Evolutionary conservation across 2,888 invertebrate species (phyloP).

Genomic region (Hartigia nigra): DNA sequence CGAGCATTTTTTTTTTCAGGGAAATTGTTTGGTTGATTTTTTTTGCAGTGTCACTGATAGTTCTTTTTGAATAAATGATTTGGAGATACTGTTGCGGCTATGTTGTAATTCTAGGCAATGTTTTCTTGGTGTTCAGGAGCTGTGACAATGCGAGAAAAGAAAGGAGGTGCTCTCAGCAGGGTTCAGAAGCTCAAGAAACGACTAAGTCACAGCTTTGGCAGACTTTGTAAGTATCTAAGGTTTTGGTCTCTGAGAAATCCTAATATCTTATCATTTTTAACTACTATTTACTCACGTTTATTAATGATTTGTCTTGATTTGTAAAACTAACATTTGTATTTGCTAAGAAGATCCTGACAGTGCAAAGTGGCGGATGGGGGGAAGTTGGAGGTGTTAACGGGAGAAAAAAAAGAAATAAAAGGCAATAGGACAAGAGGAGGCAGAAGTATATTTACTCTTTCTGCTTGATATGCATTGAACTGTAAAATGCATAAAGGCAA

Average conservation of each 20-base stretch:
- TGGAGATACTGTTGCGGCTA: not conserved
- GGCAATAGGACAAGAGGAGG: not conserved
- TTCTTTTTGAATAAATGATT: not conserved
- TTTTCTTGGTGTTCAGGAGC: slow-evolving; percentile 55
- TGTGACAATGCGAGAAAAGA: slow-evolving; percentile 93
- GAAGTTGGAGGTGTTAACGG: not conserved
- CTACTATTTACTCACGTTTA: not conserved
- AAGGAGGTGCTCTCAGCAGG: slow-evolving; percentile 89
- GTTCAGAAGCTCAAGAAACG: slow-evolving; percentile 96
- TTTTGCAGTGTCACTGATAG: not conserved
- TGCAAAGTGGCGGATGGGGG: not conserved
- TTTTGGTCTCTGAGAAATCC: not conserved
- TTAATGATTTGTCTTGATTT: not conserved
- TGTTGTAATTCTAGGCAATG: not conserved
- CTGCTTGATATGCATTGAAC: not conserved
- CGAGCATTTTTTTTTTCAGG: not conserved
- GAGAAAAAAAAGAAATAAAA: not conserved
- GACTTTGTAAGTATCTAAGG: slow-evolving; percentile 85
- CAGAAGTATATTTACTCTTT: not conserved
- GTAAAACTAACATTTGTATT: not conserved
- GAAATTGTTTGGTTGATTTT: not conserved
- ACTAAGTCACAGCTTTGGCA: slow-evolving; percentile 95
- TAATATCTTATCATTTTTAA: slow-evolving; percentile 5
- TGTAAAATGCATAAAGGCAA: not conserved
- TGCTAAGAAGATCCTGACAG: not conserved